Base-by-base conservation (phyloP, 2,888 invertebrate genomes). In the Euproctis similis region DNA sequence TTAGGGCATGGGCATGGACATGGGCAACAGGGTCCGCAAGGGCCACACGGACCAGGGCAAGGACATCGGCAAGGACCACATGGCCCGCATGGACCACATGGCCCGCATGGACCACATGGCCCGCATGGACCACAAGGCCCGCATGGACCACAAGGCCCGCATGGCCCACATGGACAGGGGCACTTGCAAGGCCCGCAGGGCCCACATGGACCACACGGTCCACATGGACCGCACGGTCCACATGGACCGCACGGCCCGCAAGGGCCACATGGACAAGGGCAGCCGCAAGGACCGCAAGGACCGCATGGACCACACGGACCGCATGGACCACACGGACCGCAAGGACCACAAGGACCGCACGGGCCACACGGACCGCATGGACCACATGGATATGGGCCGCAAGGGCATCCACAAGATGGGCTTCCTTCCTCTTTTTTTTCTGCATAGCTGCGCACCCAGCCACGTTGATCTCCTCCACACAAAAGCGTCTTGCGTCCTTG, bases 401-500 rank as follows among this genome's bases (percentile, higher is more conserved):
- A 70, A 0, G 65, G 58, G 7, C 47, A 48, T 8, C 53, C 47
- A 26, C 58, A 54, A 11, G 35, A 24, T 2, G 58, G 53, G 30
- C 55, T 53, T 6, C 30, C 36, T 2, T 29, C 49, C 13, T 59
- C 57, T 34, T 69, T 70, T 45, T 69, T 66, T 6, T 39, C 43
- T 4, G 63, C 49, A 34, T 49, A 77, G 23, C 19, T 20, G 9
- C 69, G 62, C 33, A 42, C 30, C 16, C 41, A 36, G 17, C 50
- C 46, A n/a, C 39, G 40, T 13, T 55, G 59, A 31, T 73, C 71
- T 6, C 69, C 71, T 32, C 63, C 60, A 46, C 59, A 59, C 19
- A 61, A 52, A 22, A 56, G 46, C 21, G 44, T 35, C 17, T 51
- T 56, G 30, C 42, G 46, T 8, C 59, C 62, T 26, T 39, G 29